Conservation (phyloP, 2,797 vertebrate genomes). For the Pitangus sulphuratus region DNA sequence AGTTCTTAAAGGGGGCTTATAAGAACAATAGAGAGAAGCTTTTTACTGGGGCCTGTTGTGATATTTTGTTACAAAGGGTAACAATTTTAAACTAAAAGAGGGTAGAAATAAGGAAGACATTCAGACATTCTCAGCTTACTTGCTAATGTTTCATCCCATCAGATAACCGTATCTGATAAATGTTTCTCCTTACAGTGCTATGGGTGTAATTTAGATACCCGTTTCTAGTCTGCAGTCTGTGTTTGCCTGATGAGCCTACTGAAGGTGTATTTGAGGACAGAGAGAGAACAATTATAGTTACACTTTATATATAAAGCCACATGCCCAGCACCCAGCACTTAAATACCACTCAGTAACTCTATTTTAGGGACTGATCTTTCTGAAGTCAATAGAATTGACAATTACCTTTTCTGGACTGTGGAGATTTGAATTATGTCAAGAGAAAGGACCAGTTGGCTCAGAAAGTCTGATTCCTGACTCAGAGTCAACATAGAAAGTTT, state of each 20-base stretch:
- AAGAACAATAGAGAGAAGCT: neutral
- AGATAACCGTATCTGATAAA: neutral
- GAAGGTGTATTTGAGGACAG: neutral
- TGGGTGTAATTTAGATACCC: neutral
- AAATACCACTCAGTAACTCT: neutral
- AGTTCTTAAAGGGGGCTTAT: neutral
- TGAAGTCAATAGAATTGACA: neutral
- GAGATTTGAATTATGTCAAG: neutral
- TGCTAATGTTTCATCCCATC: neutral
- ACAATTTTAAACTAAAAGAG: neutral
- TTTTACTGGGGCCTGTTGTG: neutral
- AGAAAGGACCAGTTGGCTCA: neutral
- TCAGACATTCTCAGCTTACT: neutral
- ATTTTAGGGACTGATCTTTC: neutral
- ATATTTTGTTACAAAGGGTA: rapidly evolving
- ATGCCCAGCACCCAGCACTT: neutral
- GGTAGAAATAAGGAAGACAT: neutral
- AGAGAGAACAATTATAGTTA: neutral
- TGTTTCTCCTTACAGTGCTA: neutral
- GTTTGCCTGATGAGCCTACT: neutral
- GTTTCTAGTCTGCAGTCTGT: neutral
- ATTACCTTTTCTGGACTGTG: neutral
- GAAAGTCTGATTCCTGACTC: neutral
- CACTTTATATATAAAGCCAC: neutral
- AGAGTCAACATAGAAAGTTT: neutral